A percentile compares a stretch with the other conserved stretches of the same genome.
Evolutionary conservation across 2,888 invertebrate species (phyloP).

Genomic region (Helicoverpa assulta): DNA sequence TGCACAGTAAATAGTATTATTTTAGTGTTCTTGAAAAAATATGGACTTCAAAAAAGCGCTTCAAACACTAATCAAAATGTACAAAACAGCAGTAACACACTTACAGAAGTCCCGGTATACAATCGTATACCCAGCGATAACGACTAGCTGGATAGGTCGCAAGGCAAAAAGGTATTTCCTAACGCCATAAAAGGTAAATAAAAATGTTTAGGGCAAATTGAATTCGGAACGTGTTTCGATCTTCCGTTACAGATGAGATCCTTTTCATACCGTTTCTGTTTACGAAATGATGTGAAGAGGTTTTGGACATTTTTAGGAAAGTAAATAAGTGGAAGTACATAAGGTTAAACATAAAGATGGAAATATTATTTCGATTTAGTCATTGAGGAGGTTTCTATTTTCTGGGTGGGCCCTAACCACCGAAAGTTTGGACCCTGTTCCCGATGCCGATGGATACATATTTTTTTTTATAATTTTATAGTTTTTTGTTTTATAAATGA

Average conservation of each 20-base stretch:
- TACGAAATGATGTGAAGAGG: background rate
- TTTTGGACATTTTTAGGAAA: background rate
- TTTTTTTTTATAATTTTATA: too few relatives aligned
- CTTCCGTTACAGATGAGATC: constrained; percentile 27
- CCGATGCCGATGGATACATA: too few relatives aligned
- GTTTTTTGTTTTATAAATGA: too few relatives aligned
- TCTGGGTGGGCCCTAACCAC: too few relatives aligned
- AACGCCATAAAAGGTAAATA: constrained; percentile 53
- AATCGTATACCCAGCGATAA: constrained; percentile 8
- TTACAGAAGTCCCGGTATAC: constrained; percentile 6
- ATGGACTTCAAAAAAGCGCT: background rate
- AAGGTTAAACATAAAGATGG: too few relatives aligned
- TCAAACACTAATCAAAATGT: background rate
- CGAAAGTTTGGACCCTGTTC: too few relatives aligned
- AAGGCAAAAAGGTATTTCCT: constrained; percentile 43
- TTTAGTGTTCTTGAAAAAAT: too few relatives aligned
- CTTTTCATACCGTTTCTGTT: constrained; percentile 21
- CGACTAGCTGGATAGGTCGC: constrained; percentile 24
- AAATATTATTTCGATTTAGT: too few relatives aligned
- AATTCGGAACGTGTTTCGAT: constrained; percentile 59
- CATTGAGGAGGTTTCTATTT: too few relatives aligned
- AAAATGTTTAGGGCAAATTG: constrained; percentile 58
- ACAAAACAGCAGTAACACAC: background rate
- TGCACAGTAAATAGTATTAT: too few relatives aligned
- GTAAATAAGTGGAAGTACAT: background rate